Conservation (phyloP, 30 jellyfish, hydroid and myxozoan species). For the Pelagia noctiluca region DNA sequence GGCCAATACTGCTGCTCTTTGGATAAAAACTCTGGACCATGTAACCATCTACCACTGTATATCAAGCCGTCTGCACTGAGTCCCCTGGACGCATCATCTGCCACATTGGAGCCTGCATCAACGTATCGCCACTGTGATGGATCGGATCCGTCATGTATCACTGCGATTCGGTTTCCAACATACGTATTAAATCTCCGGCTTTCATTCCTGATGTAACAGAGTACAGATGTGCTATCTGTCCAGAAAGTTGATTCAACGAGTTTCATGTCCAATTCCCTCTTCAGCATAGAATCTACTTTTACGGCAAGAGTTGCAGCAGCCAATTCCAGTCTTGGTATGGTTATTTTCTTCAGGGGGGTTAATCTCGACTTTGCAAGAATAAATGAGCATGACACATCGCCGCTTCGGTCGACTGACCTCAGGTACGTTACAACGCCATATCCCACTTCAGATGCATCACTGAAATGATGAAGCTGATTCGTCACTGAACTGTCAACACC, state of each 20-base stretch:
- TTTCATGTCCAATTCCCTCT: constrained; percentile 56
- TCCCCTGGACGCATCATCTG: constrained; percentile 54
- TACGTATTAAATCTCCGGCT: constrained; percentile 34
- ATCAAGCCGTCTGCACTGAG: constrained; percentile 18
- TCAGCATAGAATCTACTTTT: background rate
- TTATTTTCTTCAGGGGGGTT: constrained; percentile 33
- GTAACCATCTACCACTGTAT: constrained; percentile 29
- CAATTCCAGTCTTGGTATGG: constrained; percentile 61
- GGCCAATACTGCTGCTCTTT: constrained; percentile 44
- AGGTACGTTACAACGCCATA: constrained; percentile 59
- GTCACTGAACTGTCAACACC: constrained; percentile 10
- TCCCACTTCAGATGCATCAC: constrained; percentile 51
- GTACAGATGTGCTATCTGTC: constrained; percentile 74
- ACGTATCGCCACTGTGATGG: constrained; percentile 40
- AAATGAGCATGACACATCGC: constrained; percentile 39
- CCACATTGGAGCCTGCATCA: constrained; percentile 11
- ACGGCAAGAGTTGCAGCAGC: constrained; percentile 73
- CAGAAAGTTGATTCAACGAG: constrained; percentile 37
- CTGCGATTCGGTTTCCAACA: constrained; percentile 45
- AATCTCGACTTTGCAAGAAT: constrained; percentile 44
- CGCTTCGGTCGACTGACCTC: constrained; percentile 10
- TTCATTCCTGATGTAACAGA: constrained; percentile 43
- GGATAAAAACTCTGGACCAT: constrained; percentile 54
- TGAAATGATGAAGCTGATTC: constrained; percentile 30
- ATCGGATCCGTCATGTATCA: constrained; percentile 37